These are phyloP conservation scores for Rhombomys opimus DNA, from an alignment of 2,113 vertebrate species.

Conservation along the genomic window DNA sequence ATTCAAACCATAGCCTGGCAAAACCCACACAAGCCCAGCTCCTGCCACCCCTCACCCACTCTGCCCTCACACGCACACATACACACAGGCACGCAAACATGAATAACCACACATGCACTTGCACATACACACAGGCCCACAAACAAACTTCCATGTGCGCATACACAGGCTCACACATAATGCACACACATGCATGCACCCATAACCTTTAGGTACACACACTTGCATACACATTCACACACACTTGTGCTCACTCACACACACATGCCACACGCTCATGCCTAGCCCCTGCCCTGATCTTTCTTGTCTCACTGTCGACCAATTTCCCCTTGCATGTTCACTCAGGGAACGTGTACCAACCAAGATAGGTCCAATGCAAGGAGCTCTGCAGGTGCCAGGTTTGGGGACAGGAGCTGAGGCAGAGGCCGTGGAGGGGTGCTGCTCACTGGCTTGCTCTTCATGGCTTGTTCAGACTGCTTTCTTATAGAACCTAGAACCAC, in stretches of 20 bases:
- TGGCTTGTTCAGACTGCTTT: neutral
- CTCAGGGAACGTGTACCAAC: neutral
- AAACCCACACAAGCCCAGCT: neutral
- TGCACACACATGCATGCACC: neutral
- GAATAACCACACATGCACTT: neutral
- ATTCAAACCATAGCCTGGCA: neutral
- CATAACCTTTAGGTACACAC: neutral
- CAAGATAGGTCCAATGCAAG: neutral
- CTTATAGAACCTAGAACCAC: neutral
- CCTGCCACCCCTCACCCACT: neutral
- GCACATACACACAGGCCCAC: neutral
- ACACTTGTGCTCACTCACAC: neutral
- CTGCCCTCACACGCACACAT: neutral
- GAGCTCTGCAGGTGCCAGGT: neutral
- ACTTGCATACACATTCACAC: neutral
- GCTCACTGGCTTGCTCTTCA: neutral
- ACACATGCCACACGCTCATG: neutral
- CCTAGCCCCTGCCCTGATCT: neutral
- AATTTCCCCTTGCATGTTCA: neutral
- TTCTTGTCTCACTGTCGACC: neutral
- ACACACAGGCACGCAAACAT: neutral
- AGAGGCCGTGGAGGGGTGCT: neutral
- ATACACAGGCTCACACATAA: neutral
- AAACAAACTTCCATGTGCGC: neutral
- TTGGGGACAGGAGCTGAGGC: neutral